phyloP scores from a whole-genome alignment of 2,888 invertebrate genomes.

The Zhengitettix transpicula region DNA sequence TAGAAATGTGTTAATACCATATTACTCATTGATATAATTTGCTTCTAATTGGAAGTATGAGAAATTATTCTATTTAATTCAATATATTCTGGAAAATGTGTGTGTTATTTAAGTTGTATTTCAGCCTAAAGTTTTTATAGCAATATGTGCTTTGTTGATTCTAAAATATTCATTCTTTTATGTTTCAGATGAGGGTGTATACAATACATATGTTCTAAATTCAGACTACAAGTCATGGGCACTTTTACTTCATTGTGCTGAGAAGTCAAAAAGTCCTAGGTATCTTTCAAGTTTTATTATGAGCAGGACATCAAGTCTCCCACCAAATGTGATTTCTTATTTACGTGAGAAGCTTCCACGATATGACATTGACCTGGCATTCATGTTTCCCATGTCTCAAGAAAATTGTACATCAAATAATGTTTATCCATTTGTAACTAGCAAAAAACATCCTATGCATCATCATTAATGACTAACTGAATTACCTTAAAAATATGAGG shows the following conservation, averaged over 20 bases:
- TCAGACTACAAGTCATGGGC: slow-evolving; percentile 74
- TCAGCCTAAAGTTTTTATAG: no score
- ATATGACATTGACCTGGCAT: slow-evolving; percentile 71
- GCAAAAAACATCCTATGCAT: no score
- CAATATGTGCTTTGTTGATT: no score
- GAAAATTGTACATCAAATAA: slow-evolving; percentile 32
- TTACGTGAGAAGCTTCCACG: slow-evolving; percentile 57
- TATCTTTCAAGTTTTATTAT: slow-evolving; percentile 72
- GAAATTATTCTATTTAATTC: no score
- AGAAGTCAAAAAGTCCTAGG: slow-evolving; percentile 57
- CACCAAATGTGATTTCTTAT: slow-evolving; percentile 48
- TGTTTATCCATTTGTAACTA: no score
- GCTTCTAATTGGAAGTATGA: no score
- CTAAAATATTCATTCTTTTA: neutral
- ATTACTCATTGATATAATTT: no score
- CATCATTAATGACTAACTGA: no score
- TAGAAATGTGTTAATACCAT: no score
- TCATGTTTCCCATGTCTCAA: slow-evolving; percentile 70
- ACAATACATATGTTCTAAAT: slow-evolving; percentile 74
- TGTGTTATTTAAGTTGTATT: no score
- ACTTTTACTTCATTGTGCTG: slow-evolving; percentile 69
- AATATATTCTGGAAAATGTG: no score
- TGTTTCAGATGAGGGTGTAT: slow-evolving; percentile 62
- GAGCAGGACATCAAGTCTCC: slow-evolving; percentile 42
- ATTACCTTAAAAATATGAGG: no score